These are phyloP conservation scores for Linepithema humile DNA, from an alignment of 1,140 invertebrate genomes.

Conservation along the genomic window DNA sequence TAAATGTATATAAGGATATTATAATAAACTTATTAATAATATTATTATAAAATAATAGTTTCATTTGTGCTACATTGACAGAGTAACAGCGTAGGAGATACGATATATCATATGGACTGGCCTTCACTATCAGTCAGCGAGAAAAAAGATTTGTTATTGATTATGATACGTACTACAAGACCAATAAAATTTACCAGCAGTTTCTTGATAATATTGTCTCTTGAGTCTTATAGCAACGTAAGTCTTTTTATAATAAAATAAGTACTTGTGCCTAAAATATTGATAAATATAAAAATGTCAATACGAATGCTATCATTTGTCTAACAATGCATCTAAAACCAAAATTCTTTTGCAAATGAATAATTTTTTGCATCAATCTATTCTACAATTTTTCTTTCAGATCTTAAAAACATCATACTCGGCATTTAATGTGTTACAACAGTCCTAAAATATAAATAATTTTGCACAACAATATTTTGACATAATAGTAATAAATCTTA, in stretches of 20 bases:
- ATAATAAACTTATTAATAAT: not conserved
- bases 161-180: conserved; percentile 36
- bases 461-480: no score
- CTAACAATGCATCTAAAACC: no score
- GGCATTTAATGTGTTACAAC: conserved; percentile 52
- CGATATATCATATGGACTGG: conserved; percentile 15
- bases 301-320: no score
- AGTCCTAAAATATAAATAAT: not conserved
- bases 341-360: no score
- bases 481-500: not conserved
- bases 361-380: not conserved
- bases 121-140: conserved; percentile 4
- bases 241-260: not conserved
- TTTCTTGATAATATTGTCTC: conserved; percentile 35
- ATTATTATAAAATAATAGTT: not conserved
- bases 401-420: conserved; percentile 58
- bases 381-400: conserved; percentile 46
- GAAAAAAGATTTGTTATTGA: conserved; percentile 28
- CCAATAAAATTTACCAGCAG: conserved; percentile 51
- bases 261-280: not conserved
- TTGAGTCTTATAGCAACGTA: conserved; percentile 44
- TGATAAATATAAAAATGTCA: no score
- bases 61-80: not conserved
- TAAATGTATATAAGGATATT: no score
- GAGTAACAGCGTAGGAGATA: conserved; percentile 19